These are phyloP conservation scores for Phalacrocorax brasilianus DNA, from an alignment of 2,113 vertebrate species.

Conservation along the genomic window DNA sequence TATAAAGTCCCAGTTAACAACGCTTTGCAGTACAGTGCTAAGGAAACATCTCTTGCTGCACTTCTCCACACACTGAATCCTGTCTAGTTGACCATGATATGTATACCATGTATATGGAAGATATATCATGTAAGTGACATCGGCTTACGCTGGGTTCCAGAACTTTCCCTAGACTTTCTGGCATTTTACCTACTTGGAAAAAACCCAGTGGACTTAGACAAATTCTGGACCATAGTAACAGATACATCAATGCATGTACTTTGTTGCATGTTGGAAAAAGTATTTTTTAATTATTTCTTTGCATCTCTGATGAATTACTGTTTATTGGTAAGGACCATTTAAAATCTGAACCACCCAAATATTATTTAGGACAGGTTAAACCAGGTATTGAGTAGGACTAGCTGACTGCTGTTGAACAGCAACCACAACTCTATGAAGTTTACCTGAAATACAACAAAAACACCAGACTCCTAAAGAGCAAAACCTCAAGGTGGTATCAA, in stretches of 20 bases:
- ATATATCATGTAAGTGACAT: not conserved
- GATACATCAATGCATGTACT: rapidly evolving
- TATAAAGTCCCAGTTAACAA: not conserved
- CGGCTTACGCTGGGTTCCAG: not conserved
- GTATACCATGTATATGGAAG: too few relatives aligned
- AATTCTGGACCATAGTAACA: not conserved
- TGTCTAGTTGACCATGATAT: not conserved
- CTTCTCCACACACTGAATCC: not conserved
- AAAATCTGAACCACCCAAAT: not conserved
- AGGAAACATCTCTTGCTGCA: not conserved
- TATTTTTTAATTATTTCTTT: not conserved
- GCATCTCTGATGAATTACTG: not conserved
- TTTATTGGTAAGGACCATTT: not conserved
- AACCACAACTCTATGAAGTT: not conserved
- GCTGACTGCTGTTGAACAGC: not conserved
- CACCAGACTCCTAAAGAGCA: not conserved
- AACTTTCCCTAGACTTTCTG: not conserved
- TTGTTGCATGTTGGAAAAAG: not conserved
- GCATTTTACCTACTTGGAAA: not conserved
- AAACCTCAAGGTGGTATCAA: not conserved
- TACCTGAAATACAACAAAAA: not conserved
- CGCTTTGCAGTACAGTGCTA: not conserved
- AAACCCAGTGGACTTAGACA: not conserved
- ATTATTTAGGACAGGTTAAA: not conserved
- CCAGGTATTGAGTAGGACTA: not conserved